Base-by-base conservation (phyloP, 2,797 vertebrate species). In the Macrochelys suwanniensis region DNA sequence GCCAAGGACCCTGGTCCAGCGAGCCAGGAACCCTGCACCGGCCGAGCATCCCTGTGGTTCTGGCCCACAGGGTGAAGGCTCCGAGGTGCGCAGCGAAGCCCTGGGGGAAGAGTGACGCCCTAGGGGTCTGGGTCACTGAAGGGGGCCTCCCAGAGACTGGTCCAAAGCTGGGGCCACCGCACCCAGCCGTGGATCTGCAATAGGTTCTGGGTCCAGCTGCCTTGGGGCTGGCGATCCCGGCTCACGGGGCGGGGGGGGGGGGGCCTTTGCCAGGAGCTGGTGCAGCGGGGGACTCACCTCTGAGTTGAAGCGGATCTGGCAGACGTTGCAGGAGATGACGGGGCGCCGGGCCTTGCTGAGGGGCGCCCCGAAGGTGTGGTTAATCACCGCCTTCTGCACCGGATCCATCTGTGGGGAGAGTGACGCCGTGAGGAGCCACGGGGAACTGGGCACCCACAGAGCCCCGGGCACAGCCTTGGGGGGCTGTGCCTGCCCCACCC, bases 281-380 rank as follows among this genome's bases (percentile, higher is more conserved):
- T 8, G 5, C 15, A 23, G 61, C 21, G n/a, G 87, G 33, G 71
- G 77, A 71, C 96, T 97, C 94, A 99, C 99, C 99, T 99, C 99
- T 31, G 99, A 99, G 98, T 99, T 99, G 98, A 99, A 99, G 79
- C 99, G 99, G 96, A 99, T 99, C 98, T 99, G 99, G 98, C 99
- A 99, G 97, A 99, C 98, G 37, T 99, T 99, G 98, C 99, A 99
- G 98, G 99, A 99, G 97, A 99, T 99, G 96, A 99, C 97, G n/a
- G 99, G 99, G 59, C 99, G 97, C 97, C 99, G 99, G 96, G 98
- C 99, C 98, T 98, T 99, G 97, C 99, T 96, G 95, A 99, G 95
- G 59, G 99, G 98, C 59, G 99, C 98, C 84, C 99, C 99, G 65
- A 99, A 99, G 82, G 99, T 99, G 97, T 99, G 99, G 94, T 98